A percentile compares a stretch with the other conserved stretches of the same genome.
Evolutionary conservation across 2,888 invertebrate genomes (phyloP).

Genomic region (Morpho achilles): DNA sequence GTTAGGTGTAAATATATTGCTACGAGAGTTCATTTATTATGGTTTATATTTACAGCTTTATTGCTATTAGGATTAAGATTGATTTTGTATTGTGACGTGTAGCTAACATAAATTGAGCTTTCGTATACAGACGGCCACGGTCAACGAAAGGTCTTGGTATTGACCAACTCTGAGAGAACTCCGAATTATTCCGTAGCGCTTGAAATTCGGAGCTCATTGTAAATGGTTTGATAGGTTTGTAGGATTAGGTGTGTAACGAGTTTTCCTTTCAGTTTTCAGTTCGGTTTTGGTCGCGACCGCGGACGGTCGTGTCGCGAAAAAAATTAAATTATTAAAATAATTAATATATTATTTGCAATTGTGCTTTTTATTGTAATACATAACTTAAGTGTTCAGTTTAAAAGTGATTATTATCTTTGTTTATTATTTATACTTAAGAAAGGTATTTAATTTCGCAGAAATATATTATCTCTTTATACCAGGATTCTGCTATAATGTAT

Average conservation of each 20-base stretch:
- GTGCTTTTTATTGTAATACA: too few relatives aligned
- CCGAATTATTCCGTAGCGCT: not conserved
- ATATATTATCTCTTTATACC: not conserved
- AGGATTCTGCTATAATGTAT: constrained; percentile 1
- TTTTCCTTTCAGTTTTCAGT: constrained; percentile 51
- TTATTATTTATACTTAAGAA: not conserved
- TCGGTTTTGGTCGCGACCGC: constrained; percentile 35
- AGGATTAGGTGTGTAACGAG: constrained; percentile 15
- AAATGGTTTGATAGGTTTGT: constrained; percentile 13
- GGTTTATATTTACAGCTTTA: not conserved
- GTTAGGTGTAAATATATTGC: too few relatives aligned
- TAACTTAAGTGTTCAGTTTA: too few relatives aligned
- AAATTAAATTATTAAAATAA: too few relatives aligned
- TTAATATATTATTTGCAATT: too few relatives aligned
- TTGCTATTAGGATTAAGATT: not conserved
- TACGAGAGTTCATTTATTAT: too few relatives aligned
- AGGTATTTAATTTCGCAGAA: too few relatives aligned
- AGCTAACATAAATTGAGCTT: constrained; percentile 11
- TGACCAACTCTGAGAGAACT: constrained; percentile 3
- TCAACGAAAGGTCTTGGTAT: constrained; percentile 8
- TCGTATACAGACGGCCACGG: not conserved
- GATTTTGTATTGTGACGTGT: not conserved
- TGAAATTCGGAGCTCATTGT: constrained; percentile 22
- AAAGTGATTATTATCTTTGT: not conserved
- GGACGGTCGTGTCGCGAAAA: not conserved